Evolutionary conservation across 2,113 vertebrate genomes (phyloP).

Genomic region (Panthera leo): DNA sequence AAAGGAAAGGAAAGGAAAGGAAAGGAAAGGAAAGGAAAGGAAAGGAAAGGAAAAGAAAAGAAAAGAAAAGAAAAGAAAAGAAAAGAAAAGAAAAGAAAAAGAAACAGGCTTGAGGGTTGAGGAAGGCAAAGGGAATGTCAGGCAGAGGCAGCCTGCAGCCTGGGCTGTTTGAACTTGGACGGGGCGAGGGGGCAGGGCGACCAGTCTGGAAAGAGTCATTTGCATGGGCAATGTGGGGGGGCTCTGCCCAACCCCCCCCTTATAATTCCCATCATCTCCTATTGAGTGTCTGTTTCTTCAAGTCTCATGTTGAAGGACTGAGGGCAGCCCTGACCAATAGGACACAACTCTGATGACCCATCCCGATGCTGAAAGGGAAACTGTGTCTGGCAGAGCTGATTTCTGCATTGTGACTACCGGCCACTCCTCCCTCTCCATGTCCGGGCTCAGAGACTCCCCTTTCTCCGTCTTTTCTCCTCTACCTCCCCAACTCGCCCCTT

Average conservation of each 20-base stretch:
- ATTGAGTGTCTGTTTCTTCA: neutral
- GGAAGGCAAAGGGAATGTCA: too few species aligned
- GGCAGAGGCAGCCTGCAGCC: neutral
- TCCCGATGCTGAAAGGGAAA: neutral
- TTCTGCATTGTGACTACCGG: neutral
- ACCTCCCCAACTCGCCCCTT: neutral
- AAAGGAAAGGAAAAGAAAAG: too few species aligned
- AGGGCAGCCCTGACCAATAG: neutral
- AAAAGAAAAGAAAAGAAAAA: neutral
- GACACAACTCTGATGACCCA: neutral
- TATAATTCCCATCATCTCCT: too few species aligned
- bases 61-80: too few species aligned
- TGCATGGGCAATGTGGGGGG: neutral
- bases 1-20: fast-evolving
- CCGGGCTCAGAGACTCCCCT: neutral
- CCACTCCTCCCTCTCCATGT: neutral
- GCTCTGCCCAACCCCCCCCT: neutral
- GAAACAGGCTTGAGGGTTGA: neutral
- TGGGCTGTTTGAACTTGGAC: neutral
- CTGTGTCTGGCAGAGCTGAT: neutral
- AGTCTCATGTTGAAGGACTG: neutral
- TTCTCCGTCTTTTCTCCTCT: neutral
- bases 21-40: too few species aligned
- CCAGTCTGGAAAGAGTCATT: neutral
- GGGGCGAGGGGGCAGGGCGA: neutral